These are phyloP conservation scores for Tetrao urogallus DNA, from an alignment of 2,113 vertebrate species.

Conservation along the genomic window DNA sequence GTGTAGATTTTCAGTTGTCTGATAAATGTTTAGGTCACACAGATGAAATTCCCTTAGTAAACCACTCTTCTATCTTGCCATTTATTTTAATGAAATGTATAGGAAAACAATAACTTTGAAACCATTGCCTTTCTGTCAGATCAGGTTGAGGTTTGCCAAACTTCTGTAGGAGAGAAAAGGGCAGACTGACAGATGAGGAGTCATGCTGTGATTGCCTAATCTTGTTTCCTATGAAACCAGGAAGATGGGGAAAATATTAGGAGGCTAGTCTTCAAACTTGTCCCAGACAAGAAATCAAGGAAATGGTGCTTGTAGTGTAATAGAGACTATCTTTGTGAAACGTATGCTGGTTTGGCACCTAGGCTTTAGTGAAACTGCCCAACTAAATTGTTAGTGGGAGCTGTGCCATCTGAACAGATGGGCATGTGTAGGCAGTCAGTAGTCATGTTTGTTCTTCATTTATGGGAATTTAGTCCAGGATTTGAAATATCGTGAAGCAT, in stretches of 20 bases:
- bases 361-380: slow-evolving; percentile 58
- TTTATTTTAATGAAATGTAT: neutral
- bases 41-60: neutral
- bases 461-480: slow-evolving; percentile 66
- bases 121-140: neutral
- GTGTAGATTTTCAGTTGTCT: neutral
- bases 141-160: neutral
- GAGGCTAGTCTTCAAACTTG: slow-evolving; percentile 19
- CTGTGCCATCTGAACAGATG: slow-evolving; percentile 73
- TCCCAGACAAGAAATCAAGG: slow-evolving; percentile 16
- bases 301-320: slow-evolving; percentile 17
- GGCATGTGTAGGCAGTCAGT: slow-evolving; percentile 66
- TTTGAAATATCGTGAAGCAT: slow-evolving; percentile 47
- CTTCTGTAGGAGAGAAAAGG: slow-evolving; percentile 1
- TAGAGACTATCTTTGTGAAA: slow-evolving; percentile 55
- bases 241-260: neutral
- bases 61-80: neutral
- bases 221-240: neutral
- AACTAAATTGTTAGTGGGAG: slow-evolving; percentile 65
- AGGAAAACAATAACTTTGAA: slow-evolving; percentile 2
- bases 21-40: neutral
- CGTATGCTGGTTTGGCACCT: slow-evolving; percentile 68
- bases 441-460: slow-evolving; percentile 67
- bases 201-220: neutral
- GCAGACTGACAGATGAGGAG: neutral